These are phyloP conservation scores for Callionymus lyra DNA, from an alignment of 2,113 vertebrate genomes.

Conservation along the genomic window DNA sequence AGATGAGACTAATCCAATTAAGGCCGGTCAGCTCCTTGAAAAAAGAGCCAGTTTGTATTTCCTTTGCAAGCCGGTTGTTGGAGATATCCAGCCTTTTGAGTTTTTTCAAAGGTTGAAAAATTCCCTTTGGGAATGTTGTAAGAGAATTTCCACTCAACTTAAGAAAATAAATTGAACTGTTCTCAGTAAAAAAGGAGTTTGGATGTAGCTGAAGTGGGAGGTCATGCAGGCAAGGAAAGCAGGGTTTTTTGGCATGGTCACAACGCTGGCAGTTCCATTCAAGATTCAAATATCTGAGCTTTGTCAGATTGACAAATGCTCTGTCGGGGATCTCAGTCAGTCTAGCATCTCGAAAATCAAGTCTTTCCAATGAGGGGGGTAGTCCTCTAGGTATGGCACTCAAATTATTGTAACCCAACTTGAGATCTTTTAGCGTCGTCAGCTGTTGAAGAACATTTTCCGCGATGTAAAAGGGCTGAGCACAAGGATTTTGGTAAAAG, in stretches of 20 bases:
- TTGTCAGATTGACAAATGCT: constrained; percentile 54
- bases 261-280: constrained; percentile 76
- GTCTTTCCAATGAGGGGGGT: constrained; percentile 54
- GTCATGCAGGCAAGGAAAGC: constrained; percentile 66
- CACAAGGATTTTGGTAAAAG: constrained; percentile 66
- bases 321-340: constrained; percentile 46
- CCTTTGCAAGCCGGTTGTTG: constrained; percentile 63
- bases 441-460: constrained; percentile 48
- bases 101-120: constrained; percentile 53
- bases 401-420: constrained; percentile 74
- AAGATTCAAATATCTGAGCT: constrained; percentile 50
- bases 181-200: constrained; percentile 44
- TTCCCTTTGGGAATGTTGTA: constrained; percentile 38
- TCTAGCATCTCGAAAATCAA: constrained; percentile 67
- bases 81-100: constrained; percentile 61
- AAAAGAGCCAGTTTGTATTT: constrained; percentile 63
- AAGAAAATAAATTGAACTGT: constrained; percentile 47
- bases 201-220: constrained; percentile 44
- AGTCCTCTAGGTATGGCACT: constrained; percentile 60
- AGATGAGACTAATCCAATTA: constrained; percentile 59
- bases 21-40: constrained; percentile 57
- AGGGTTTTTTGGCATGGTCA: constrained; percentile 68
- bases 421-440: constrained; percentile 51
- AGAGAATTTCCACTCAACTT: constrained; percentile 71
- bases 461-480: constrained; percentile 50